A percentile compares a stretch with the other conserved stretches of the same genome.
phyloP scores from a whole-genome alignment of 2,113 vertebrate genomes.

The Sula dactylatra region DNA sequence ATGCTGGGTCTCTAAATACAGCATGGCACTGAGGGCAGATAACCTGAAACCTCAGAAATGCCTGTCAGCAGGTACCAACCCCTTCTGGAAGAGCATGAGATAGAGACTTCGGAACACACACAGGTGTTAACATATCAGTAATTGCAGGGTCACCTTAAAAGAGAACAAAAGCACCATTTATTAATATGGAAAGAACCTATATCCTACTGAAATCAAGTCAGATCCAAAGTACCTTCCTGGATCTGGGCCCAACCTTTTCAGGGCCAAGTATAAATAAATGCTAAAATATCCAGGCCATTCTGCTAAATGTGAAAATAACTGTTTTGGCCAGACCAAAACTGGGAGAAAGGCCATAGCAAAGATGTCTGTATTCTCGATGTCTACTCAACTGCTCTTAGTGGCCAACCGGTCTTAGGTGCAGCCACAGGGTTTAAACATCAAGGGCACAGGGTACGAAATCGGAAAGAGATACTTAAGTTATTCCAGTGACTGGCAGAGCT shows the following conservation, averaged over 20 bases:
- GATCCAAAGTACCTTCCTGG: slow-evolving; percentile 14
- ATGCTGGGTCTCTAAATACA: too few species aligned
- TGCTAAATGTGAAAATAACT: slow-evolving; percentile 21
- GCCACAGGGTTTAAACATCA: not conserved
- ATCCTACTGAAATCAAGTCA: not conserved
- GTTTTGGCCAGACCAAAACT: not conserved
- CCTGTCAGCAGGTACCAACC: not conserved
- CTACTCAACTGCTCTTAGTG: not conserved
- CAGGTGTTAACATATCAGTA: not conserved
- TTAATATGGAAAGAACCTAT: not conserved
- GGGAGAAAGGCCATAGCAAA: not conserved
- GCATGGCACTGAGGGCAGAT: not conserved
- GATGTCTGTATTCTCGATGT: not conserved
- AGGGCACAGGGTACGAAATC: not conserved
- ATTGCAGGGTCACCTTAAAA: not conserved
- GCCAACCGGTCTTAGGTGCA: not conserved
- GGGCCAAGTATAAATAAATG: not conserved
- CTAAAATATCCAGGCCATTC: not conserved
- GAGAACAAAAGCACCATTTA: not conserved
- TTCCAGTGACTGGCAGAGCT: not conserved
- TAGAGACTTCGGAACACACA: not conserved
- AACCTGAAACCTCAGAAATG: not conserved
- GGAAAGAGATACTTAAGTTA: not conserved
- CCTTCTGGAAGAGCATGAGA: not conserved
- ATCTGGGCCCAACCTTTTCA: not conserved